Percentiles rank a stretch among this genome's conserved stretches.
Conservation (phyloP, 2,888 invertebrate genomes). For the Zaprionus obscuricornis region DNA sequence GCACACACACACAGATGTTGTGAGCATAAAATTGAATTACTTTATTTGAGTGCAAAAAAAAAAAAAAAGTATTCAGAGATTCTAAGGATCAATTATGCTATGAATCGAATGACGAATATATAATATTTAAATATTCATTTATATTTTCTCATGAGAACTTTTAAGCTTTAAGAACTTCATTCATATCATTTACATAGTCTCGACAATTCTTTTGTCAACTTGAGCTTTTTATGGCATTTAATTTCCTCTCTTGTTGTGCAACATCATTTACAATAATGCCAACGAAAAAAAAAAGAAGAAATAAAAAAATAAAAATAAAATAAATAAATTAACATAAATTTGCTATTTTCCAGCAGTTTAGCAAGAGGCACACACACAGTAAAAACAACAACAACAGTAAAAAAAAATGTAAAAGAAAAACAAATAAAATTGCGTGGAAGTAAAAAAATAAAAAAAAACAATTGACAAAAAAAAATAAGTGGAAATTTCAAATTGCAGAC, state of each 20-base stretch:
- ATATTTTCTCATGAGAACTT: not conserved
- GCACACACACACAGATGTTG: too few relatives aligned
- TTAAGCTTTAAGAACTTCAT: not conserved
- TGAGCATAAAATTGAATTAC: constrained; percentile 44
- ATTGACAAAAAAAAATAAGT: constrained; percentile 9
- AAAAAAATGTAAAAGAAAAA: constrained; percentile 32
- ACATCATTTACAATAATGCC: constrained; percentile 69
- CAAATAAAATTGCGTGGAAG: constrained; percentile 45
- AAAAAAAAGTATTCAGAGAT: constrained; percentile 1
- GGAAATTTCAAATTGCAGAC: not conserved
- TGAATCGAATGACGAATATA: constrained; percentile 6
- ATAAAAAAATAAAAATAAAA: too few relatives aligned
- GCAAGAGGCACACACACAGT: constrained; percentile 17
- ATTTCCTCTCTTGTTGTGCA: constrained; percentile 59
- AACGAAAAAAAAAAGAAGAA: constrained; percentile 31
- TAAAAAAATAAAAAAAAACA: constrained; percentile 8
- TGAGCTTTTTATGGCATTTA: constrained; percentile 68
- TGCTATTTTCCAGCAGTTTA: constrained; percentile 69
- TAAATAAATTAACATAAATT: constrained; percentile 78
- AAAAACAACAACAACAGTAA: constrained; percentile 13
- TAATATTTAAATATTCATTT: too few relatives aligned
- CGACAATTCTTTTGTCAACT: constrained; percentile 45
- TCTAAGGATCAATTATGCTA: not conserved
- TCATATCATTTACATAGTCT: constrained; percentile 45
- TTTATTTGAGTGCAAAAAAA: constrained; percentile 19